Base-by-base conservation (phyloP, 2,888 invertebrate species). In the Zaprionus lineosus region DNA sequence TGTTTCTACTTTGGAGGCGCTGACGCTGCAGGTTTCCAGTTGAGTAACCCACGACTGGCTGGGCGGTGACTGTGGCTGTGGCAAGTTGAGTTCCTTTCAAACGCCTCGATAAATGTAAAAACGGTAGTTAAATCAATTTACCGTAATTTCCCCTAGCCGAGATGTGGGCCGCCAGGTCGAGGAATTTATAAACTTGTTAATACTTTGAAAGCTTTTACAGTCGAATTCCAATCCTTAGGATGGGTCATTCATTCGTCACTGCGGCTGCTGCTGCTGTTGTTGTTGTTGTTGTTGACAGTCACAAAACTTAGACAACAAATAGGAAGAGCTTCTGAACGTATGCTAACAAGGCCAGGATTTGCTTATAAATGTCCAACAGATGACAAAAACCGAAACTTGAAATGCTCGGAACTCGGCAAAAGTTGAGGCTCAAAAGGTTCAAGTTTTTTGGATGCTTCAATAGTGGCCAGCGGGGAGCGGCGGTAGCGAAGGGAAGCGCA, bases 361-460 rank as follows among this genome's bases (percentile, higher is more conserved):
- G 47, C 69, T 69, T 76, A 67, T 81, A 78, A 83, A 83, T 83
- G 81, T 76, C 84, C 51, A 74, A 74, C 72, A 79, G 78, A 78
- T 69, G 82, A 71, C 71, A 77, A 60, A 46, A 28, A 43, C 6
- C 6, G 36, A 34, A 33, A 31, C 37, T 33, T 19, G 11, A 26
- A 29, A 33, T 24, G 24, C 24, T 18, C 11, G 21, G 14, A 51
- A 34, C 18, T 40, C 34, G 18, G 3, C 14, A 28, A 37, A 72
- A 60, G n/a, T n/a, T n/a, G n/a, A n/a, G n/a, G n/a, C n/a, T n/a
- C n/a, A n/a, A n/a, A n/a, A n/a, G n/a, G n/a, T n/a, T n/a, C n/a
- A n/a, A n/a, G n/a, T n/a, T 55, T 56, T 74, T 77, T 65, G 50
- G 66, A 57, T 59, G 46, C 41, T 40, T 28, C 8, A 50, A 29